Conservation (phyloP, 2,797 vertebrate genomes). For the Muraenolepis orangiensis region DNA sequence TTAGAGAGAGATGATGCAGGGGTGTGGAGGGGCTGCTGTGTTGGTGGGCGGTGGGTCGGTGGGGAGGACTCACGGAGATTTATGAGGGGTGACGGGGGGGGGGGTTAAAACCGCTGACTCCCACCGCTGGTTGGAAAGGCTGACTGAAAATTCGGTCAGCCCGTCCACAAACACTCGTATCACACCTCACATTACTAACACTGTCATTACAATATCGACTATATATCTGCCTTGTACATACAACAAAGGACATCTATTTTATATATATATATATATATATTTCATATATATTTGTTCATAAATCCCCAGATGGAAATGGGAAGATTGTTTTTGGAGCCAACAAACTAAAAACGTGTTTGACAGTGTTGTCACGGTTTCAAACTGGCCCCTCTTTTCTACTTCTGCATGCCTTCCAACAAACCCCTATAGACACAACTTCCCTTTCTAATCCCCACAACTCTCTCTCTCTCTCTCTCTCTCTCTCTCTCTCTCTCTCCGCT, state of each 20-base stretch:
- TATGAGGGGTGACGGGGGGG: constrained; percentile 32
- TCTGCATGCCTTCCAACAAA: not conserved
- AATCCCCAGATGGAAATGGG: not conserved
- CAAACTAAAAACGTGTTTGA: not conserved
- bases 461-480: constrained; percentile 8
- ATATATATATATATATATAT: too few relatives aligned
- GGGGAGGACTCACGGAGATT: too few relatives aligned
- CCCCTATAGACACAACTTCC: not conserved
- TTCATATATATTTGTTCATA: not conserved
- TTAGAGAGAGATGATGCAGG: constrained; percentile 27
- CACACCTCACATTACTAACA: not conserved
- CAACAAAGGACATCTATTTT: too few relatives aligned
- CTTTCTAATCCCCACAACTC: not conserved
- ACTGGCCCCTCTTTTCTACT: not conserved
- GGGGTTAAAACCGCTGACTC: constrained; percentile 35
- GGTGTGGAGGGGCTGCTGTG: constrained; percentile 5
- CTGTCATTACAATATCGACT: not conserved
- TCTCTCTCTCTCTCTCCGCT: too few relatives aligned
- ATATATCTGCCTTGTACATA: too few relatives aligned
- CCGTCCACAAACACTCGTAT: too few relatives aligned
- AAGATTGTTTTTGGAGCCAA: not conserved
- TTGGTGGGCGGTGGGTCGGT: not conserved
- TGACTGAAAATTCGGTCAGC: constrained; percentile 60
- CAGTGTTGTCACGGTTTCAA: not conserved
- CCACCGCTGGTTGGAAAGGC: constrained; percentile 42